Base-by-base conservation (phyloP, 2,113 vertebrate genomes). In the Meleagris gallopavo region DNA sequence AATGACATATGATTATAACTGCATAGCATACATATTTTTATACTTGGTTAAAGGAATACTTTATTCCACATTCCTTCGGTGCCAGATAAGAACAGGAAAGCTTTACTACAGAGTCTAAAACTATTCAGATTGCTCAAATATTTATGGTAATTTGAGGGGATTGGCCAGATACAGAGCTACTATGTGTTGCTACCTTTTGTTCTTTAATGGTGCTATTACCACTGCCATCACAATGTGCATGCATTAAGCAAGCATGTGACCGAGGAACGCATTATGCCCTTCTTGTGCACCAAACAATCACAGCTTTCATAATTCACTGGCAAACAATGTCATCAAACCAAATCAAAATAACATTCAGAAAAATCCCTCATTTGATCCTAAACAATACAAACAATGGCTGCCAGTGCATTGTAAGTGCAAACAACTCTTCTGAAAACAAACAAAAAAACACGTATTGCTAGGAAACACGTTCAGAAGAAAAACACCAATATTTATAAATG, bases 1-100 rank as follows among this genome's bases (percentile, higher is more conserved):
- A 98, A 98, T 97, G 97, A 98, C 98, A 98, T 95, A 97, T 96
- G 97, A 98, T 98, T 97, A 97, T 97, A 97, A 98, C 96, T 92
- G 97, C 97, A 98, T 98, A 98, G 97, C 97, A 97, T 97, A 97
- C 97, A 98, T 98, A 98, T 96, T 98, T 98, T 97, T 98, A 97
- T 97, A 96, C 94, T 97, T 66, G 95, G 67, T 96, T 97, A 98
- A 97, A 98, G 96, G 97, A 97, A 98, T 94, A 97, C 97, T 97
- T 98, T 96, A 98, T 97, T 96, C 95, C 95, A 96, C 96, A 98
- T 98, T 98, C 97, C 96, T 98, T 95, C 84, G 58, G 92, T 95
- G 95, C 93, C 95, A 97, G 97, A 97, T 97, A 98, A 98, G 96
- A 96, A 96, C 81, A 95, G 93, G 96, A 96, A 96, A 96, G 94